A percentile compares a stretch with the other conserved stretches of the same genome.
Evolutionary conservation across 2,888 invertebrate species (phyloP).

Genomic region (Napeogenes sylphis): DNA sequence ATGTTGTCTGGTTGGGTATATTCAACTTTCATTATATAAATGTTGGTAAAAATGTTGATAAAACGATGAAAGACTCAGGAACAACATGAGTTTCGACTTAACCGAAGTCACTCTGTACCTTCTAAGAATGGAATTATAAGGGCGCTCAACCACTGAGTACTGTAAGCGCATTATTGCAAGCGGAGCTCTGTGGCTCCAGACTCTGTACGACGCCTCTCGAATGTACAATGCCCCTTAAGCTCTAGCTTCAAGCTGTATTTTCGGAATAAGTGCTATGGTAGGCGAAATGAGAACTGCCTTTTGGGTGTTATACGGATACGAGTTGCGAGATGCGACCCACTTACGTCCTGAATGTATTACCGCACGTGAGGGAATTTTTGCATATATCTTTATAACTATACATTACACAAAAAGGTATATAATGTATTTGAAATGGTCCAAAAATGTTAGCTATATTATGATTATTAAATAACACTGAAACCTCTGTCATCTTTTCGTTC

Average conservation of each 20-base stretch:
- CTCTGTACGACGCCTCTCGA: constrained; percentile 55
- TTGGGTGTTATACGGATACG: constrained; percentile 53
- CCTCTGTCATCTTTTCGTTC: no score
- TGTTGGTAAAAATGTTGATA: constrained; percentile 40
- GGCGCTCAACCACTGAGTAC: constrained; percentile 57
- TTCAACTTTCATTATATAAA: constrained; percentile 18
- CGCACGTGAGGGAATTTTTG: constrained; percentile 41
- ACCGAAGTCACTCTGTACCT: constrained; percentile 52
- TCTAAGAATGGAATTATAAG: constrained; percentile 67
- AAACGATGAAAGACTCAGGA: constrained; percentile 35
- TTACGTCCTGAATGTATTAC: constrained; percentile 52
- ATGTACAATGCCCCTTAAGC: constrained; percentile 70
- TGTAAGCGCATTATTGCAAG: constrained; percentile 73
- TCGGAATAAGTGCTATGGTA: constrained; percentile 63
- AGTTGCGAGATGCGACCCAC: constrained; percentile 39
- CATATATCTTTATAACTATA: constrained; percentile 16
- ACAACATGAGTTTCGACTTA: constrained; percentile 70
- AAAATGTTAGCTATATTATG: no score
- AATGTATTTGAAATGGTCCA: neutral
- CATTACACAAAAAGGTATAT: neutral
- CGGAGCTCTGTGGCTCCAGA: constrained; percentile 47
- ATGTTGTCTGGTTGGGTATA: constrained; percentile 29
- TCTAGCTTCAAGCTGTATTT: constrained; percentile 60
- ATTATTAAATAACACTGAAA: no score
- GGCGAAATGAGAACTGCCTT: constrained; percentile 63